These are phyloP conservation scores for Pseudomyrmex sp. DNA, from an alignment of 1,140 invertebrate genomes.

Conservation along the genomic window DNA sequence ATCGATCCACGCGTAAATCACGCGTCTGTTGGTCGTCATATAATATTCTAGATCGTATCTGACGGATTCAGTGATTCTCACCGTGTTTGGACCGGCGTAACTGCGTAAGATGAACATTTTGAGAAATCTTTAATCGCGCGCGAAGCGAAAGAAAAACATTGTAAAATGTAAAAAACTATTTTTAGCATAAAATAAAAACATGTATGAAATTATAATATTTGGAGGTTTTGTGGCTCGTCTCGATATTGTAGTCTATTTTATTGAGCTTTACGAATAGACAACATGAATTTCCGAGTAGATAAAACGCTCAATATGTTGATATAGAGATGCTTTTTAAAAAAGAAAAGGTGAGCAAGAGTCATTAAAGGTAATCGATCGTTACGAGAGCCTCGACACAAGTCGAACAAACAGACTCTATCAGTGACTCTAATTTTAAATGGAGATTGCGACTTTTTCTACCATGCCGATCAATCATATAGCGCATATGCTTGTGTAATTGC, in stretches of 20 bases:
- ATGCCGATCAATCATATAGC: slow-evolving; percentile 48
- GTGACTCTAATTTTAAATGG: slow-evolving; percentile 51
- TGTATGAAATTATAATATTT: not conserved
- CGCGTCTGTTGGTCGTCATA: slow-evolving; percentile 86
- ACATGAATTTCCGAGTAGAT: slow-evolving; percentile 30
- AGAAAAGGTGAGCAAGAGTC: not conserved
- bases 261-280: slow-evolving; percentile 1
- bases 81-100: slow-evolving; percentile 88
- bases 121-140: not conserved
- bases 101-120: slow-evolving; percentile 77
- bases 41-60: slow-evolving; percentile 87
- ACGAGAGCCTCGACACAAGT: slow-evolving; percentile 1
- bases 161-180: too few species aligned
- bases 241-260: not conserved
- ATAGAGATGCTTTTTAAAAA: slow-evolving; percentile 27
- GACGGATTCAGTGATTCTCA: slow-evolving; percentile 86
- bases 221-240: not conserved
- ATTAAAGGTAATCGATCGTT: slow-evolving; percentile 39
- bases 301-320: slow-evolving; percentile 5
- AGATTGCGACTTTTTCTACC: slow-evolving; percentile 29
- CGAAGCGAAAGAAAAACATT: too few species aligned
- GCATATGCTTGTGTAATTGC: slow-evolving; percentile 24
- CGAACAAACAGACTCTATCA: not conserved
- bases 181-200: not conserved
- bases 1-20: slow-evolving; percentile 88